Evolutionary conservation across 2,888 invertebrate genomes (phyloP), one percentile per base, ranked within the genome.

Genomic region (Platerodrilus igneus): DNA sequence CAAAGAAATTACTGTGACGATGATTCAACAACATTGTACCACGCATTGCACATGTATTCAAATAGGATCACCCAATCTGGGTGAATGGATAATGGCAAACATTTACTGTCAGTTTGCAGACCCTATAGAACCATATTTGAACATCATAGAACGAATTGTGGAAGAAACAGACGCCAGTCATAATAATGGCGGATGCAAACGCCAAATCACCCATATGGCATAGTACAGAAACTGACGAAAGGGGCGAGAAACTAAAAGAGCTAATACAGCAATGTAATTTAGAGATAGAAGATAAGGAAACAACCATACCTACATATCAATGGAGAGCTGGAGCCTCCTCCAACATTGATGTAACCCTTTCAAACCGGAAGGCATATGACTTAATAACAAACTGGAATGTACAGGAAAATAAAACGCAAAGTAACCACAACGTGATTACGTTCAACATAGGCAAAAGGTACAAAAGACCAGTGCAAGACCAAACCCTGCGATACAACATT

Each of bases 141-240:
- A n/a, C n/a, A n/a, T n/a, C n/a, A n/a, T n/a, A n/a, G n/a, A n/a
- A n/a, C n/a, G n/a, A n/a, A n/a, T n/a, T n/a, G n/a, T n/a, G n/a
- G n/a, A n/a, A n/a, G n/a, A n/a, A n/a, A n/a, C n/a, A n/a, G n/a
- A n/a, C n/a, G n/a, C n/a, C n/a, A n/a, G n/a, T n/a, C n/a, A n/a
- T n/a, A n/a, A n/a, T n/a, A n/a, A n/a, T n/a, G n/a, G 36, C 36
- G 1, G 44, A 44, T 18, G 28, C 13, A 1, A 44, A 44, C 10
- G 44, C 44, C 1, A 44, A 40, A 11, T 44, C 40, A 2, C n/a
- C n/a, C 1, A 2, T 40, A 3, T 44, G 44, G 40, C 2, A 23
- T 8, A 35, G 43, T n/a, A 15, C 13, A 1, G 29, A 1, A 4
- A 31, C 18, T 2, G 32, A 44, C 14, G 21, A 35, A 2, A 29